Percentiles rank a stretch among this genome's conserved stretches.
Evolutionary conservation across 2,797 vertebrate genomes (phyloP).

Genomic region (Petrocephalus sullivani): DNA sequence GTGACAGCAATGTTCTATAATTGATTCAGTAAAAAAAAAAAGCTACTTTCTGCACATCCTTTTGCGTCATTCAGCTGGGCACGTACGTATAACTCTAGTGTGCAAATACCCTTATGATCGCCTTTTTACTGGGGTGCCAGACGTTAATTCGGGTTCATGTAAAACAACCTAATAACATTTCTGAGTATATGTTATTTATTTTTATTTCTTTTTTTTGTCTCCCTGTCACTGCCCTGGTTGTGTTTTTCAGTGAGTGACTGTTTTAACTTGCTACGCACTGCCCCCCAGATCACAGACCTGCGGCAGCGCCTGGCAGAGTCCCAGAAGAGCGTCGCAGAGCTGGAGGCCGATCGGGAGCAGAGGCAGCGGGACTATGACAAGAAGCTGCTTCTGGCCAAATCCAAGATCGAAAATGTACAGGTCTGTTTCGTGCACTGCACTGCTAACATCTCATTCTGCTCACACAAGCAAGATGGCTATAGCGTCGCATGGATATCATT

Average conservation of each 20-base stretch:
- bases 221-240: neutral
- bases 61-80: conserved; percentile 52
- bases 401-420: conserved; percentile 93
- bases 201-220: no score
- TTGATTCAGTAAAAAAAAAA: neutral
- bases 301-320: conserved; percentile 82
- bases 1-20: neutral
- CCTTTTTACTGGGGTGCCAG: conserved; percentile 10
- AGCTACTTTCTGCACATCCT: conserved; percentile 35
- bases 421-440: conserved; percentile 46
- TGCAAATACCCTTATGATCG: conserved; percentile 36
- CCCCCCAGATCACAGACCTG: conserved; percentile 79
- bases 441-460: neutral
- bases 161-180: neutral
- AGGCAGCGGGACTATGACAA: conserved; percentile 94
- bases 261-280: neutral
- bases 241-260: neutral
- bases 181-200: neutral
- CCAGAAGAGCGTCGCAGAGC: conserved; percentile 77
- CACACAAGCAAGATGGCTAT: neutral
- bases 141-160: neutral
- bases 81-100: conserved; percentile 26
- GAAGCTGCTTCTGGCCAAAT: conserved; percentile 91
- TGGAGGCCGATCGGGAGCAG: conserved; percentile 84
- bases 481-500: neutral